These are phyloP conservation scores for Mustela lutreola DNA, from an alignment of 2,113 vertebrate genomes.

Conservation along the genomic window DNA sequence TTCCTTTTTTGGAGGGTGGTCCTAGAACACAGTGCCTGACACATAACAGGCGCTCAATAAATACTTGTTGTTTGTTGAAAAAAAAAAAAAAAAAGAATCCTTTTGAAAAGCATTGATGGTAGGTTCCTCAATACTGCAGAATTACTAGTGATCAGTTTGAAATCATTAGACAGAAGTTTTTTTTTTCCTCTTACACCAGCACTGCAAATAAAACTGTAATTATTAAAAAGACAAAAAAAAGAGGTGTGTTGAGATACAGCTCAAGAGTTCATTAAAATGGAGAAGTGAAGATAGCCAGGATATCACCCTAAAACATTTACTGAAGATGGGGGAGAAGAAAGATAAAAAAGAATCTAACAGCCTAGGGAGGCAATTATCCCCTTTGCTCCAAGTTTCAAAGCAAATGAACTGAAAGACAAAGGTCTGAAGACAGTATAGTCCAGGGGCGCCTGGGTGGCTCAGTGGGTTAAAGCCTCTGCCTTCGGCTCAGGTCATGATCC, in stretches of 20 bases:
- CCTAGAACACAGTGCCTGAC: too few species aligned
- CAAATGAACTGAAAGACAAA: slow-evolving; percentile 16
- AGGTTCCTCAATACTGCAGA: background rate
- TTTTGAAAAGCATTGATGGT: background rate
- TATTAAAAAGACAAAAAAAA: background rate
- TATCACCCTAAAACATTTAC: slow-evolving; percentile 1
- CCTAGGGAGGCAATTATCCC: background rate
- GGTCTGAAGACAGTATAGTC: background rate
- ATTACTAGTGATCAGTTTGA: slow-evolving; percentile 21
- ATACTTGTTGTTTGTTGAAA: too few species aligned
- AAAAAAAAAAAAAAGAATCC: background rate
- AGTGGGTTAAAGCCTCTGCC: too few species aligned
- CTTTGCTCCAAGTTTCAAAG: slow-evolving; percentile 17
- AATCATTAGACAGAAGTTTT: background rate
- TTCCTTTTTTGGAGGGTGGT: too few species aligned
- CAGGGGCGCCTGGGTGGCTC: too few species aligned
- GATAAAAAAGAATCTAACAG: slow-evolving; percentile 8
- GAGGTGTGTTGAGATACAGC: background rate
- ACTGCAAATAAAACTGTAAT: slow-evolving; percentile 33
- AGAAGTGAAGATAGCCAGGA: background rate
- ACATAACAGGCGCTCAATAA: too few species aligned
- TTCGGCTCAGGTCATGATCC: too few species aligned
- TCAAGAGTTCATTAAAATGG: slow-evolving; percentile 11
- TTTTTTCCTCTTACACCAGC: background rate
- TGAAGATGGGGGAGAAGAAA: background rate